Base-by-base conservation (phyloP, 2,113 vertebrate genomes). In the Hypomesus transpacificus region DNA sequence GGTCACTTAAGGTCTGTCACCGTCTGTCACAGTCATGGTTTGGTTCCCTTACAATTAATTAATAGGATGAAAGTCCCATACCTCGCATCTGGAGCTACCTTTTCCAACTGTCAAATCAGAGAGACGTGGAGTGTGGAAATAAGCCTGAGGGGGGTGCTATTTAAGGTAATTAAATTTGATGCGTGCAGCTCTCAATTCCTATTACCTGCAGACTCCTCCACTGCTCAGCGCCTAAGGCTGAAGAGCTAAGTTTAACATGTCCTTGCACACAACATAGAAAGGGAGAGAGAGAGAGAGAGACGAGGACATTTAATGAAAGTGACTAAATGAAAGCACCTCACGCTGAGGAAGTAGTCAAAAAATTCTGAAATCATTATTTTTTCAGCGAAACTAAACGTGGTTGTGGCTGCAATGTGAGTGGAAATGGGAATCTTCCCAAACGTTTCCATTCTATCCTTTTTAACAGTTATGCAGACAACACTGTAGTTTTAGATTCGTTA, bases 91-190 rank as follows among this genome's bases (percentile, higher is more conserved):
- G 9, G 9, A 28, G 64, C 76, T 79, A 85, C 77, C 85, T 84
- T 78, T 74, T 60, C 59, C 82, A 75, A 76, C 84, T 84, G 85
- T 86, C 84, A 81, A 74, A 80, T 82, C 78, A 24, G 82, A 82
- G 66, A 78, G 83, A 83, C 62, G 31, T 59, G 73, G 60, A 73
- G 79, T 72, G 76, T 62, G 73, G 76, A 78, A 82, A 69, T 61
- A 65, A 69, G 74, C 82, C 70, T 0, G 73, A 65, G 75, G 80
- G 74, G 8, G 57, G 61, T 69, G 72, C 75, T 79, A 63, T 82
- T 79, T 85, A 78, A 82, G 59, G 80, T 85, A 83, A 88, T 86
- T 88, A 87, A 70, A 80, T 80, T 64, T 81, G 74, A 88, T 84
- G 83, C 80, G 73, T 77, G 77, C 76, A 61, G 80, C 82, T 84